These are phyloP conservation scores for Bovichtus diacanthus DNA, from an alignment of 2,797 vertebrate species.

Conservation along the genomic window DNA sequence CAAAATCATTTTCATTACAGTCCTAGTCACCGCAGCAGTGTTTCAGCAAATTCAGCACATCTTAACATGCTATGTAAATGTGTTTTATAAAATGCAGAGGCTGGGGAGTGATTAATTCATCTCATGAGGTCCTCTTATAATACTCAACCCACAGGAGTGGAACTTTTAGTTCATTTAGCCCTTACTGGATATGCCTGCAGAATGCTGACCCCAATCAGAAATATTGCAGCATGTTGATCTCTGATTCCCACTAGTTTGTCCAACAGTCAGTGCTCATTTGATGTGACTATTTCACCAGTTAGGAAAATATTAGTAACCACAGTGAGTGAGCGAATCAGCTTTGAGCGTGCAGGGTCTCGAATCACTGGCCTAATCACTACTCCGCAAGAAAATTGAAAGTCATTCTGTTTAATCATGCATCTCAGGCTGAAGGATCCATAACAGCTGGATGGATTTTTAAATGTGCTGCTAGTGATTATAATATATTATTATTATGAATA, in stretches of 20 bases:
- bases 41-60: conserved; percentile 62
- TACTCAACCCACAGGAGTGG: conserved; percentile 18
- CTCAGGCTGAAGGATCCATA: conserved; percentile 15
- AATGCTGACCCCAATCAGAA: conserved; percentile 52
- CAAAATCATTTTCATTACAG: conserved; percentile 34
- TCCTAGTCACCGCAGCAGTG: conserved; percentile 24
- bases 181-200: conserved; percentile 22
- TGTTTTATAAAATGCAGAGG: conserved; percentile 47
- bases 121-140: conserved; percentile 43
- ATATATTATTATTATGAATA: no score
- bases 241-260: conserved; percentile 20
- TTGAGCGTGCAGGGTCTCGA: background rate
- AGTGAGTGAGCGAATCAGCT: conserved; percentile 1
- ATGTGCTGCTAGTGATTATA: background rate
- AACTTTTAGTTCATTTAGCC: conserved; percentile 41
- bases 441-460: conserved; percentile 26
- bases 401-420: conserved; percentile 8
- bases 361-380: conserved; percentile 21
- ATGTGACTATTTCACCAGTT: conserved; percentile 23
- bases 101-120: conserved; percentile 57
- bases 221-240: conserved; percentile 51
- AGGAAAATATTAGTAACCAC: conserved; percentile 12
- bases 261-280: conserved; percentile 25
- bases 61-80: conserved; percentile 60
- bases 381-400: conserved; percentile 36